Conservation (phyloP, 2,888 invertebrate species). For the Aplocera efformata region DNA sequence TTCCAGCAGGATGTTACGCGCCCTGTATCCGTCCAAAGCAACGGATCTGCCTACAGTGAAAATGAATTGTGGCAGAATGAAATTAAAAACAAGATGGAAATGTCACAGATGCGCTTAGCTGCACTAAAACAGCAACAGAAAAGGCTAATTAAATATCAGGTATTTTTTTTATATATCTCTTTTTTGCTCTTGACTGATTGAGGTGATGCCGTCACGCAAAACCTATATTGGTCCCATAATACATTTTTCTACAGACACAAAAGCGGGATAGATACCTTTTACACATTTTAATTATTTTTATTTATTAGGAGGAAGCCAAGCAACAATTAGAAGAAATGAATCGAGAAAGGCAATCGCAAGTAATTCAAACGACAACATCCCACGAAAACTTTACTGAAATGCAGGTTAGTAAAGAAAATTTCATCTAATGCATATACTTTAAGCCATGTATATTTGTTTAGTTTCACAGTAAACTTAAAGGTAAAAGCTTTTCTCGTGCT, state of each 20-base stretch:
- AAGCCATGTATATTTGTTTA: too few species aligned
- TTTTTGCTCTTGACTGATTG: neutral
- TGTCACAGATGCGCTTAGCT: constrained; percentile 79
- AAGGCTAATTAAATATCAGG: constrained; percentile 72
- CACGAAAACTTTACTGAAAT: constrained; percentile 59
- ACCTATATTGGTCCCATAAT: too few species aligned
- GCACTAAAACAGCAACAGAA: constrained; percentile 82
- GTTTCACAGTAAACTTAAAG: neutral
- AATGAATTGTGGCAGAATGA: constrained; percentile 79
- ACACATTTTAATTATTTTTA: neutral
- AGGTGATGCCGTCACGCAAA: too few species aligned
- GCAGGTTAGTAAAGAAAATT: constrained; percentile 62
- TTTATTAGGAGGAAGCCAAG: constrained; percentile 68
- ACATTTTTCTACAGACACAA: too few species aligned
- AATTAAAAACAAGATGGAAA: constrained; percentile 82
- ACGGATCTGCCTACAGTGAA: constrained; percentile 73
- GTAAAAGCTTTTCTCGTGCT: neutral
- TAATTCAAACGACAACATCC: constrained; percentile 59
- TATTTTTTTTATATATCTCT: constrained; percentile 19
- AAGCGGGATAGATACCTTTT: too few species aligned
- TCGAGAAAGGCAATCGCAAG: constrained; percentile 62
- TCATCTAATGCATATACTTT: too few species aligned
- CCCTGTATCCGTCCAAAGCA: constrained; percentile 73
- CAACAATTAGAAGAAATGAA: constrained; percentile 73
- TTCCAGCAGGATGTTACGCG: constrained; percentile 66